Percentiles rank a stretch among this genome's conserved stretches.
These are phyloP conservation scores for Pedicia rivosa DNA, from an alignment of 2,888 invertebrate species.

Conservation along the genomic window DNA sequence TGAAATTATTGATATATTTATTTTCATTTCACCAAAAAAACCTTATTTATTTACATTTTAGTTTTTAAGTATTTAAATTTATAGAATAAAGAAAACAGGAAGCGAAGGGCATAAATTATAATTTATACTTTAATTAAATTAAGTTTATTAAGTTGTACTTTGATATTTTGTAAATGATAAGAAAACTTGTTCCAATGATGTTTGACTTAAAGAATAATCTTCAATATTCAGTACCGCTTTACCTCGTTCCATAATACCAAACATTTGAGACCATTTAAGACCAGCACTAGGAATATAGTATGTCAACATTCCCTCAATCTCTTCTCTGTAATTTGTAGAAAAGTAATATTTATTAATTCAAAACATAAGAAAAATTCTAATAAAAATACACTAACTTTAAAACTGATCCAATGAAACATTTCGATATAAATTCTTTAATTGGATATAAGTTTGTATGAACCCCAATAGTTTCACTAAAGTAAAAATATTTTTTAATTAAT, in stretches of 20 bases:
- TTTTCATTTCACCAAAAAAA: too few species aligned
- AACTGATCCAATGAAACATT: slow-evolving; percentile 19
- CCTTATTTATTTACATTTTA: too few species aligned
- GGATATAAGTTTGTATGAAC: neutral
- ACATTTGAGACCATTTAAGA: slow-evolving; percentile 44
- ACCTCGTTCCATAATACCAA: slow-evolving; percentile 46
- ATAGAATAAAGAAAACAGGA: too few species aligned
- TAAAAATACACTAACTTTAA: slow-evolving; percentile 20
- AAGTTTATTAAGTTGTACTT: too few species aligned
- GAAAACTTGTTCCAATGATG: slow-evolving; percentile 67
- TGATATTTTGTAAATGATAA: slow-evolving; percentile 46
- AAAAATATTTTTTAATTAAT: too few species aligned
- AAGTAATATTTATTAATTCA: too few species aligned
- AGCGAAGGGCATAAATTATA: too few species aligned
- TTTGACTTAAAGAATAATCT: slow-evolving; percentile 67
- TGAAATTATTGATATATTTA: too few species aligned
- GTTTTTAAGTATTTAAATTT: too few species aligned
- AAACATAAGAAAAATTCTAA: too few species aligned
- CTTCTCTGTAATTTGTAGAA: slow-evolving; percentile 32
- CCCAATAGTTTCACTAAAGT: neutral
- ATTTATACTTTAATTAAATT: too few species aligned
- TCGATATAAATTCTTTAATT: slow-evolving; percentile 20
- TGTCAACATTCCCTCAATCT: slow-evolving; percentile 47
- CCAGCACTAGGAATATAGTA: slow-evolving; percentile 37
- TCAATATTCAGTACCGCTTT: slow-evolving; percentile 42